phyloP scores from a whole-genome alignment of 2,888 invertebrate species.

The Leucophenga maculata region DNA sequence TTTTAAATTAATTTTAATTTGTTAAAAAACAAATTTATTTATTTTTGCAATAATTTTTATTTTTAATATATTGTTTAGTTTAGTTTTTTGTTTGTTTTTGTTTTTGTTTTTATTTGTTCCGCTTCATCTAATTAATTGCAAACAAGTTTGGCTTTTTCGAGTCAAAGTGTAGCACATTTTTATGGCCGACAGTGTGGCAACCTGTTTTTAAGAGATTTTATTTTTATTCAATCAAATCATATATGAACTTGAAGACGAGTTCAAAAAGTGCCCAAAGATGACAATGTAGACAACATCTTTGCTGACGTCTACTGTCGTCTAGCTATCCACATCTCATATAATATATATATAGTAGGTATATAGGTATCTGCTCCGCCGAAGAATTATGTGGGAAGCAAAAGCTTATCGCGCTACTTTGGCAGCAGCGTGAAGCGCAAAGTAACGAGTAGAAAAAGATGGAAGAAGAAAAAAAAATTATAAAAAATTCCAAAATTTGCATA shows the following conservation, averaged over 20 bases:
- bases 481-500: constrained; percentile 56
- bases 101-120: background rate
- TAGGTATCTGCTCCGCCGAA: constrained; percentile 42
- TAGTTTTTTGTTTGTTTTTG: background rate
- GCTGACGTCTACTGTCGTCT: constrained; percentile 22
- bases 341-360: constrained; percentile 2
- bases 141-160: background rate
- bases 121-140: background rate
- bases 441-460: background rate
- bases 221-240: background rate
- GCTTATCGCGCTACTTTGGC: constrained; percentile 13
- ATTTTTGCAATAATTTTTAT: background rate
- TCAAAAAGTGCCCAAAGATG: constrained; percentile 33
- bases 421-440: background rate
- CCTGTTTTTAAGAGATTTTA: background rate
- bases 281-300: constrained; percentile 43
- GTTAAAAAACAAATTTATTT: background rate
- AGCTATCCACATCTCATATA: no score
- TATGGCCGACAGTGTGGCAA: background rate
- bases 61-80: background rate
- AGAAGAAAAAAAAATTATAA: background rate
- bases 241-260: background rate
- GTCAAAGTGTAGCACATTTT: background rate
- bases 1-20: background rate
- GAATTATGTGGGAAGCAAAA: constrained; percentile 42